Evolutionary conservation across 2,113 vertebrate species (phyloP).

Genomic region (Heterotis niloticus): DNA sequence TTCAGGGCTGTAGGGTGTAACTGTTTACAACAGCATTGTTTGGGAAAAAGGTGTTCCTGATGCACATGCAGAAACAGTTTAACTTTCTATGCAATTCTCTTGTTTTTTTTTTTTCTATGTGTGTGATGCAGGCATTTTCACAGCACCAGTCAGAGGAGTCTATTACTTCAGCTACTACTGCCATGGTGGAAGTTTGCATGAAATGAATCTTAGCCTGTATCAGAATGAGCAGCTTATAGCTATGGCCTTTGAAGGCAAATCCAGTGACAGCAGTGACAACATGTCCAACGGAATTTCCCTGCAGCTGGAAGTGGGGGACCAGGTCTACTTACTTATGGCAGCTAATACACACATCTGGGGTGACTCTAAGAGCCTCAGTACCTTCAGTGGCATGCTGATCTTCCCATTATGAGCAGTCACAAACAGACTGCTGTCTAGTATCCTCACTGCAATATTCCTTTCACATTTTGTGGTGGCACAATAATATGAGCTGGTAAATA

Average conservation of each 20-base stretch:
- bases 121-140: slow-evolving; percentile 21
- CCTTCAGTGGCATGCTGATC: slow-evolving; percentile 20
- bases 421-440: too few relatives aligned
- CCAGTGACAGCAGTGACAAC: not conserved
- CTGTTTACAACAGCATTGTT: too few relatives aligned
- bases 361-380: not conserved
- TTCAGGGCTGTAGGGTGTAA: not conserved
- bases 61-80: too few relatives aligned
- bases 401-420: not conserved
- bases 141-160: slow-evolving; percentile 17
- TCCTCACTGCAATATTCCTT: too few relatives aligned
- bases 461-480: too few relatives aligned
- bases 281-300: not conserved
- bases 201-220: not conserved
- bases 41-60: too few relatives aligned
- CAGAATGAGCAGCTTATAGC: not conserved
- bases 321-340: not conserved
- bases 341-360: not conserved
- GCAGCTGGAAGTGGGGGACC: slow-evolving; percentile 11
- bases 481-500: too few relatives aligned
- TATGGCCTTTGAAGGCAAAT: not conserved
- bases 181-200: not conserved
- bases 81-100: not conserved
- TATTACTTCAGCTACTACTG: not conserved
- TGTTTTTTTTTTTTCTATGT: not conserved